Conservation (phyloP, 2,797 vertebrate genomes). For the Pangasius krempfi region DNA sequence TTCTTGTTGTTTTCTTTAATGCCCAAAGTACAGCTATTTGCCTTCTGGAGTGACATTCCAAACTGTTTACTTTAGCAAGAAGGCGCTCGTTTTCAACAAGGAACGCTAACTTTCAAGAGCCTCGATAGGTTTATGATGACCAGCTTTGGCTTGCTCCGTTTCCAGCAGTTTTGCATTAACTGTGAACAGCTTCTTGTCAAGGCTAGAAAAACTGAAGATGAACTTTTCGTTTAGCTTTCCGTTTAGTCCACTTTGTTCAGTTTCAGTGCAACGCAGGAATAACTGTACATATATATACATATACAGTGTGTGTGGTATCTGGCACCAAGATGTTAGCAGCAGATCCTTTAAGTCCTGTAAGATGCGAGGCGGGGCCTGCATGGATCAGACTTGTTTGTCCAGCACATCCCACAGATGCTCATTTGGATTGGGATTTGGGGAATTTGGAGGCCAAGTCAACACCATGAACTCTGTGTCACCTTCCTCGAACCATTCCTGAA, state of each 20-base stretch:
- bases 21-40: neutral
- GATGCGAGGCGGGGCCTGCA: too few relatives aligned
- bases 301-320: too few relatives aligned
- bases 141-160: neutral
- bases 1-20: neutral
- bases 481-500: too few relatives aligned
- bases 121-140: neutral
- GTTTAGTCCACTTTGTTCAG: neutral
- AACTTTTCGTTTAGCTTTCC: neutral
- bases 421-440: too few relatives aligned
- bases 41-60: neutral
- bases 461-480: too few relatives aligned
- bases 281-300: too few relatives aligned
- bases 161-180: neutral
- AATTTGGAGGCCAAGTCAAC: too few relatives aligned
- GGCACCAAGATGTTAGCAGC: too few relatives aligned
- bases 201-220: neutral
- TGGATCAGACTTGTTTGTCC: too few relatives aligned
- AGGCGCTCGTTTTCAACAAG: neutral
- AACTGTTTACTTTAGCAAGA: conserved; percentile 4
- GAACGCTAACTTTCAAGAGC: neutral
- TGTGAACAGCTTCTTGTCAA: neutral
- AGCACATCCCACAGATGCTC: too few relatives aligned
- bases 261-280: neutral
- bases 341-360: too few relatives aligned